Conservation (phyloP, 2,888 invertebrate genomes). For the Hesperia comma region DNA sequence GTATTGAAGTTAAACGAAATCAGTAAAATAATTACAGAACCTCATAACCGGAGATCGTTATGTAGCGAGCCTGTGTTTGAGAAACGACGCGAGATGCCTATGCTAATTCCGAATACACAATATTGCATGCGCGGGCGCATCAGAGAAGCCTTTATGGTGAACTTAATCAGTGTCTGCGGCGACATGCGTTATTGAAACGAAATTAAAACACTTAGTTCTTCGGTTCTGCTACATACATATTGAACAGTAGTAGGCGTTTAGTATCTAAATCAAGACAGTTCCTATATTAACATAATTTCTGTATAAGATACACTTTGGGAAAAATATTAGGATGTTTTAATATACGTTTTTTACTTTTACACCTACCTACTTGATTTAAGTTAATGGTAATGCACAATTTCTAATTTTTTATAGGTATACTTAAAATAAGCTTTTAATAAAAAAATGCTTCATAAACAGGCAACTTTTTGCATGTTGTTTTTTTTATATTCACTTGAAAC, state of each 20-base stretch:
- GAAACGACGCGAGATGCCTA: conserved; percentile 66
- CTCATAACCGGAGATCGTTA: conserved; percentile 2
- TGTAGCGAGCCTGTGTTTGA: conserved; percentile 46
- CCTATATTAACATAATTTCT: not conserved
- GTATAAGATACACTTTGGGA: too few relatives aligned
- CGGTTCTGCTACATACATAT: conserved; percentile 2
- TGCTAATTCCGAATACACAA: conserved; percentile 67
- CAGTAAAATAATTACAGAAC: conserved; percentile 15
- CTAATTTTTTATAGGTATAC: too few relatives aligned
- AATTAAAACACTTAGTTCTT: conserved; percentile 67
- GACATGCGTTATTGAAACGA: conserved; percentile 78
- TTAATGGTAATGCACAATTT: too few relatives aligned
- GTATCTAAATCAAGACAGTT: not conserved
- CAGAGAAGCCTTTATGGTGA: conserved; percentile 63
- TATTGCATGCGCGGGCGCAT: conserved; percentile 47
- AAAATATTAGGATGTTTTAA: too few relatives aligned
- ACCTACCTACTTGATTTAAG: too few relatives aligned
- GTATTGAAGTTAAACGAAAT: conserved; percentile 23
- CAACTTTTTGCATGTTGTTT: too few relatives aligned
- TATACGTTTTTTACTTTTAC: too few relatives aligned
- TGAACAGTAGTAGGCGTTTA: conserved; percentile 7
- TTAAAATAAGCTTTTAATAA: too few relatives aligned
- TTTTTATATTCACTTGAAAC: not conserved
- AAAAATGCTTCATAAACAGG: too few relatives aligned
- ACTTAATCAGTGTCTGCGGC: conserved; percentile 76